phyloP scores from a whole-genome alignment of 2,113 vertebrate genomes.

The Anser cygnoides region DNA sequence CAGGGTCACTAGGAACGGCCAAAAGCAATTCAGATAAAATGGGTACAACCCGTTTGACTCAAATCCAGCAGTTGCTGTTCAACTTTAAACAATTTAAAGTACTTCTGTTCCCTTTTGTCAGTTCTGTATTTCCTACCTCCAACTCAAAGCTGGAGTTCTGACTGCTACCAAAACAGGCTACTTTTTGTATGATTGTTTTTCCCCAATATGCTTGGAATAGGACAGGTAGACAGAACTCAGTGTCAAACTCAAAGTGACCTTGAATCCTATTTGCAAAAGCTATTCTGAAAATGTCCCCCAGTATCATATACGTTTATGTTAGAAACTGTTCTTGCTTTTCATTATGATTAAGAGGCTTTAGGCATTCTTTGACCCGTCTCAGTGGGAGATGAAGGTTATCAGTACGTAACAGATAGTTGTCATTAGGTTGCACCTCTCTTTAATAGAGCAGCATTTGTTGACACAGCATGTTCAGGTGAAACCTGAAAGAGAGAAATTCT shows the following conservation, averaged over 20 bases:
- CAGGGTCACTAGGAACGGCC: conserved; percentile 30
- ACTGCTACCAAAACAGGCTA: neutral
- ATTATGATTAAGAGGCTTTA: neutral
- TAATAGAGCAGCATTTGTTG: conserved; percentile 24
- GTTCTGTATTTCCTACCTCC: conserved; percentile 52
- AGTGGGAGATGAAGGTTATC: neutral
- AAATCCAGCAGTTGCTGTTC: neutral
- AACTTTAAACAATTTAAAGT: conserved; percentile 33
- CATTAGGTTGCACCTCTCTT: neutral
- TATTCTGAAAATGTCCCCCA: neutral
- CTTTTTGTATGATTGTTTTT: neutral
- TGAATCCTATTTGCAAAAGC: conserved; percentile 15
- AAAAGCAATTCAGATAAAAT: neutral
- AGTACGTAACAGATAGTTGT: neutral
- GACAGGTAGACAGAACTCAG: neutral
- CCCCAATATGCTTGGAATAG: neutral
- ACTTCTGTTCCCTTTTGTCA: neutral
- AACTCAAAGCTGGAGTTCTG: neutral
- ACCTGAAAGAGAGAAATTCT: neutral
- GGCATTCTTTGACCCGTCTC: neutral
- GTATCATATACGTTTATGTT: neutral
- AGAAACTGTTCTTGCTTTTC: neutral
- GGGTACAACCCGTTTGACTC: neutral
- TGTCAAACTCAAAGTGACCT: conserved; percentile 11
- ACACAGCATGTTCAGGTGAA: neutral